Evolutionary conservation across 2,888 invertebrate genomes (phyloP), one percentile per base, ranked within the genome.

Genomic region (Tipula vernalis): DNA sequence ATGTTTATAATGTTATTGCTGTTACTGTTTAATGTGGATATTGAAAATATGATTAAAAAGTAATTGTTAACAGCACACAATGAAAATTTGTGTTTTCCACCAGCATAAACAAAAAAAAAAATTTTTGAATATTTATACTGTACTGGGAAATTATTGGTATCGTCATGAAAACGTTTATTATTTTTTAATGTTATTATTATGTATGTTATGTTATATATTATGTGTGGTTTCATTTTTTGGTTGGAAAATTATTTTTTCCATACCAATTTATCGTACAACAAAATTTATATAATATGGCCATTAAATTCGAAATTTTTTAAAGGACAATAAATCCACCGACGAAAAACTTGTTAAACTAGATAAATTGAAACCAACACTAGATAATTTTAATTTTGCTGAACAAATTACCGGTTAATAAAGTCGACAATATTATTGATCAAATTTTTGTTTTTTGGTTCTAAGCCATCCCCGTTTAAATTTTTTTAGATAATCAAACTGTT

Each of bases 151-250:
- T 71, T 71, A 71, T 71, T 71, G 71, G 71, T 71, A 71, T 71
- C 71, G 71, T 71, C 71, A 71, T 71, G 71, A 71, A 71, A 71
- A 71, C 71, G 71, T 71, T 71, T 71, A 71, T 28, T 71, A 71
- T 71, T 71, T 71, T 71, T 71, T 71, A 71, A 71, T 71, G 71
- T 71, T 71, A 71, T 71, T 71, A 71, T 71, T 71, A 71, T 71
- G 28, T 51, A 15, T 71, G 28, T n/a, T 15, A 57, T 44, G 10
- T 10, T 12, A 12, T 3, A 12, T 44, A 12, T 57, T 71, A 15
- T 15, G 71, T 71, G 71, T 71, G 71, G 71, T 71, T 71, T 13
- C 71, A 28, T 71, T 71, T 71, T 71, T 28, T 28, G 71, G 71
- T 71, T 71, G 28, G 71, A 12, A 71, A 71, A 71, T 71, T 71